Conservation (phyloP, 2,888 invertebrate species). For the Mythimna albipuncta region DNA sequence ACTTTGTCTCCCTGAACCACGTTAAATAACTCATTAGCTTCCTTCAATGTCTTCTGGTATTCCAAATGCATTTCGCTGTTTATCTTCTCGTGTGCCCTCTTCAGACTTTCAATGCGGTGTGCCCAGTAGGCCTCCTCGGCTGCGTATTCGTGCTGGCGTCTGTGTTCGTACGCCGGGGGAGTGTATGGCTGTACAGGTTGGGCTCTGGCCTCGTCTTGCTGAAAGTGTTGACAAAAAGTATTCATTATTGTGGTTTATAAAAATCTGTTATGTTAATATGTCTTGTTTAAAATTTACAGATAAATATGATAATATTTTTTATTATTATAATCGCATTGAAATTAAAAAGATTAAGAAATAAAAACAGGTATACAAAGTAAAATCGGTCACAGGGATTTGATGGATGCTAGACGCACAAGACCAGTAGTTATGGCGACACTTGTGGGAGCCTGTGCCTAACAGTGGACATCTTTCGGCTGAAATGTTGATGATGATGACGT, state of each 20-base stretch:
- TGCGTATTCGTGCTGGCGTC: slow-evolving; percentile 76
- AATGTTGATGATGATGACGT: too few species aligned
- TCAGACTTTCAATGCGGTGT: slow-evolving; percentile 83
- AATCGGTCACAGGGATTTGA: too few species aligned
- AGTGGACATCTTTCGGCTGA: too few species aligned
- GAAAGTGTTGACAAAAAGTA: slow-evolving; percentile 54
- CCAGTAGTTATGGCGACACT: too few species aligned
- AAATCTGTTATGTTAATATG: neutral
- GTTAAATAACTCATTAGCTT: slow-evolving; percentile 84
- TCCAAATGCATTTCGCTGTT: slow-evolving; percentile 83
- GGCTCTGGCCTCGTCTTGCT: slow-evolving; percentile 77
- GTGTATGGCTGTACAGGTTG: slow-evolving; percentile 73
- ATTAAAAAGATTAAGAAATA: neutral
- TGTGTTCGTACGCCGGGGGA: slow-evolving; percentile 78
- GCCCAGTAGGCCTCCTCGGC: slow-evolving; percentile 88
- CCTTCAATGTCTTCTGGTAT: slow-evolving; percentile 85
- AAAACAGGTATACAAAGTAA: neutral
- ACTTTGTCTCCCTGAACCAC: slow-evolving; percentile 79
- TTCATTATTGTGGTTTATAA: too few species aligned
- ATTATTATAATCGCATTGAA: too few species aligned
- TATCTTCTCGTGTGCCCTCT: slow-evolving; percentile 85
- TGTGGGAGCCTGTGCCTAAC: too few species aligned
- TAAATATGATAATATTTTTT: too few species aligned
- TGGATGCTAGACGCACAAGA: too few species aligned
- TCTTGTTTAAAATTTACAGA: too few species aligned